Base-by-base conservation (phyloP, 2,797 vertebrate genomes). In the Eulemur rubriventer region DNA sequence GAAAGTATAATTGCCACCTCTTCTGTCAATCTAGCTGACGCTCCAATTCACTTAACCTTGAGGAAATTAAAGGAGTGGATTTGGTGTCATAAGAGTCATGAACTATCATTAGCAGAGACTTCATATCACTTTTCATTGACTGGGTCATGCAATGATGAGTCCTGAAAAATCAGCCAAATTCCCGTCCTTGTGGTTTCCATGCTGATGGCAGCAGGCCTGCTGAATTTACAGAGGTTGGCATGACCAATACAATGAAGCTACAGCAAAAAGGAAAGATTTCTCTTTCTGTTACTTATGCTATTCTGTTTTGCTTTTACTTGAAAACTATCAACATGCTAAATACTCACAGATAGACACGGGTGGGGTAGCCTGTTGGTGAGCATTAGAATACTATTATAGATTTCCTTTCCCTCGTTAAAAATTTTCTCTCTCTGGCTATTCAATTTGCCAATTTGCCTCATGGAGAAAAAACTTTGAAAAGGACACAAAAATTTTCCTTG, bases 41-140 rank as follows among this genome's bases (percentile, higher is more conserved):
- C 10, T 78, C 18, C 55, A n/a, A 52, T 81, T 90, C 88, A 69
- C 73, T 90, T 96, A 80, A 86, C 61, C 87, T 93, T 87, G 80
- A 86, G 70, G 78, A 83, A 38, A 46, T 70, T 67, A 57, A 38
- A 22, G 69, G 35, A 59, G 63, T 67, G n/a, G 20, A 59, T 55
- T 69, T 86, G 73, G 33, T 86, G 43, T 90, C 80, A 89, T 86
- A 73, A 75, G 52, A 94, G 61, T 48, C 48, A 35, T 41, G 43
- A 35, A 17, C 82, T 94, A 57, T 95, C 96, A 85, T 92, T 59
- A 52, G 84, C 48, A 41, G 70, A 69, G 83, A 48, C 41, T 35
- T 86, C 17, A 4, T 83, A 72, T 95, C 90, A 43, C 69, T 61
- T 96, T 96, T 89, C 57, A 73, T 70, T 88, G 92, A 65, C 70